Evolutionary conservation across 2,113 vertebrate species (phyloP), one percentile per base, ranked within the genome.

Genomic region (Melanerpes formicivorus): DNA sequence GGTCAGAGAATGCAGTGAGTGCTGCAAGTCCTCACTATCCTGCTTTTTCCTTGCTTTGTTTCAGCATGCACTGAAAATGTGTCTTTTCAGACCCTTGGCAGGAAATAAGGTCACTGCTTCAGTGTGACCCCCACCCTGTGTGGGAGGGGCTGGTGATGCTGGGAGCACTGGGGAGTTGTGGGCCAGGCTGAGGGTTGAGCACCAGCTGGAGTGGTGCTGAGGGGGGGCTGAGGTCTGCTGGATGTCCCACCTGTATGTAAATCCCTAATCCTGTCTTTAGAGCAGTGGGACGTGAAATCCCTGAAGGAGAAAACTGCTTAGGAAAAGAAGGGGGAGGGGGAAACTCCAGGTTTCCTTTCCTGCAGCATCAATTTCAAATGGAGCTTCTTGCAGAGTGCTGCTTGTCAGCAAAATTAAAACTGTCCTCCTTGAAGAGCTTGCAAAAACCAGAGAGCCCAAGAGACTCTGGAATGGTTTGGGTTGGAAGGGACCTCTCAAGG

Each of bases 191-290:
- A 46, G 73, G 56, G 72, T 90, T 90, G 72, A 83, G 87, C 55
- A 80, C 79, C 90, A 90, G 88, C 95, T 94, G 88, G 65, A 73
- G 60, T 3, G 0, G 60, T 4, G 0, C 34, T 34, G 34, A 34
- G 34, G 19, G 1, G 42, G 18, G 19, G 17, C 6, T 52, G 48
- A 29, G 27, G 18, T 64, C 81, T 59, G 50, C 55, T 44, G 44
- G 55, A 12, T 56, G 17, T 80, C 83, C 74, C 93, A 95, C 90
- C 96, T 96, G 92, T 93, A 84, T 96, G 95, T 86, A 95, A 96
- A 94, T 96, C 88, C 92, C 30, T 92, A 92, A 95, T 91, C 90
- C 92, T 87, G 83, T 9, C 80, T 62, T 64, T 1, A 30, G 62
- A 93, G 84, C 91, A 67, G 83, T 2, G 52, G 63, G 21, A 18